These are phyloP conservation scores for Sceliomorpha sp. DNA, from an alignment of 2,888 invertebrate genomes.

Conservation along the genomic window DNA sequence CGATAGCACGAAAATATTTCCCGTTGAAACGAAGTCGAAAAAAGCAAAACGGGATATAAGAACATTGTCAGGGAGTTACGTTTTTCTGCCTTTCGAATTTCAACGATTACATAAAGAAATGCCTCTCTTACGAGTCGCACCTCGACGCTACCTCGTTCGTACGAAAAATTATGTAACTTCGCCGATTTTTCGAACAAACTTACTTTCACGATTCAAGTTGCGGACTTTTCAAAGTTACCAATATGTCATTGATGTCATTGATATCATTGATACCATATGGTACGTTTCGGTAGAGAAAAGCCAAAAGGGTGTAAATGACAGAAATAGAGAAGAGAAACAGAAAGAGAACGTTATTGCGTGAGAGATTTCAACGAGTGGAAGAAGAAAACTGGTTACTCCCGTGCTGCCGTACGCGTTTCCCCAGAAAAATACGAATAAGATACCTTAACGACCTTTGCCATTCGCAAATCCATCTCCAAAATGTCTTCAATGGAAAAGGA, in stretches of 20 bases:
- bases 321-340: constrained; percentile 14
- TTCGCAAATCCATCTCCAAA: constrained; percentile 12
- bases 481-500: constrained; percentile 13
- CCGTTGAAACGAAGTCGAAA: not conserved
- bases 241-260: no score
- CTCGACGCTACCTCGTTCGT: constrained; percentile 22
- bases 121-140: constrained; percentile 10
- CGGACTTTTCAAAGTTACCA: no score
- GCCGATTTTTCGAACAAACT: constrained; percentile 13
- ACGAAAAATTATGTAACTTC: constrained; percentile 34
- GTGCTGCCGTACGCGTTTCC: not conserved
- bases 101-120: constrained; percentile 45
- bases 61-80: constrained; percentile 33
- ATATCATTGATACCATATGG: constrained; percentile 36
- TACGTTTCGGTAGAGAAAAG: constrained; percentile 4
- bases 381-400: constrained; percentile 66
- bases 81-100: constrained; percentile 52
- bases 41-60: constrained; percentile 1
- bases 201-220: not conserved
- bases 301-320: constrained; percentile 11
- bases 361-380: constrained; percentile 65
- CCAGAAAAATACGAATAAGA: constrained; percentile 18
- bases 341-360: constrained; percentile 46
- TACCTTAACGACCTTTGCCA: no score
- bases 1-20: constrained; percentile 40